These are phyloP conservation scores for Sturnus vulgaris DNA, from an alignment of 2,113 vertebrate genomes.

Conservation along the genomic window DNA sequence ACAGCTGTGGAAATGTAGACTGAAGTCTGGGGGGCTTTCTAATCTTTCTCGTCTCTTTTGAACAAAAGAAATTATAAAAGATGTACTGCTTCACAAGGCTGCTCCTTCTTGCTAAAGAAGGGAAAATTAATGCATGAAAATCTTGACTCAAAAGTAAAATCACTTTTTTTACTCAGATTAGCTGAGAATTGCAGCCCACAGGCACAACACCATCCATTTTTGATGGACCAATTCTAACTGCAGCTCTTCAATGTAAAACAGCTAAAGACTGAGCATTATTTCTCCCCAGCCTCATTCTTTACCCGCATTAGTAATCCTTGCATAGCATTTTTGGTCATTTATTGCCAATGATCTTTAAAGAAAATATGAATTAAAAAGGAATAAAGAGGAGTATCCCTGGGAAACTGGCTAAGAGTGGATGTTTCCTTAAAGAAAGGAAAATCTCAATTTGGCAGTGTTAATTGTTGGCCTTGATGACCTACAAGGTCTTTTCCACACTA, in stretches of 20 bases:
- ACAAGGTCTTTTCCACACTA: not conserved
- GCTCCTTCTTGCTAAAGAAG: not conserved
- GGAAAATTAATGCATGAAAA: not conserved
- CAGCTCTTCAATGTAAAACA: not conserved
- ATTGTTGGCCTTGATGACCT: not conserved
- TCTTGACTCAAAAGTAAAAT: not conserved
- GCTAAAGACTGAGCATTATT: rapidly evolving
- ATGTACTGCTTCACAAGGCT: not conserved
- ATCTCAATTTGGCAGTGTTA: not conserved
- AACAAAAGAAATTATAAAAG: not conserved
- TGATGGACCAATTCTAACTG: not conserved
- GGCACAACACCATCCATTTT: not conserved
- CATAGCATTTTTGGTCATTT: not conserved
- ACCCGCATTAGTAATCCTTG: not conserved
- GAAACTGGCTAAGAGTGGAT: not conserved
- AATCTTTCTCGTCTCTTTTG: not conserved
- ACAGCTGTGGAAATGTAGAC: not conserved
- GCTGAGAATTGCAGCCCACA: not conserved
- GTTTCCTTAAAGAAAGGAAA: not conserved
- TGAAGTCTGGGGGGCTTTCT: not conserved
- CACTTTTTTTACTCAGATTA: not conserved
- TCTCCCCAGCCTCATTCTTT: not conserved
- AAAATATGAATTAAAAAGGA: not conserved
- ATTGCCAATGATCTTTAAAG: not conserved
- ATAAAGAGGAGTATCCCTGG: not conserved